Evolutionary conservation across 2,888 invertebrate genomes (phyloP), one percentile per base, ranked within the genome.

Genomic region (Molorchus minor): DNA sequence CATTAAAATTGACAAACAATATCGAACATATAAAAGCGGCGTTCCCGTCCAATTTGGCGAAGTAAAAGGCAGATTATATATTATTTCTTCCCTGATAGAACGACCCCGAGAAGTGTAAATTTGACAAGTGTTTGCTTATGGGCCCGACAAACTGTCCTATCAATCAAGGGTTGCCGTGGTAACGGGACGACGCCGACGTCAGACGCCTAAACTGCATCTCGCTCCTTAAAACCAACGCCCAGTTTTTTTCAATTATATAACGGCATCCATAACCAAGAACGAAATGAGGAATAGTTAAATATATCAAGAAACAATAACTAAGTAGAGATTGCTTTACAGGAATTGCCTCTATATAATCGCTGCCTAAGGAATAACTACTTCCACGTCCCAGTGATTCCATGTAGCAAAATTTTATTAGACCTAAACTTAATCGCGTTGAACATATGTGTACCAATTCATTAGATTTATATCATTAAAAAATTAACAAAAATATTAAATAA

Each of bases 201-300:
- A 67, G 67, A 55, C 69, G 68, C 69, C 68, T 67, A 72, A 73
- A 72, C 71, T 72, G 73, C 72, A 73, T 73, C 73, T 68, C 70
- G 70, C 65, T 67, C 64, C 70, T 78, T 77, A 77, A 57, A 78
- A 79, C 77, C 78, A 79, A 79, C 79, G 79, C 78, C 79, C 78
- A 74, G 77, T 74, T 77, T 79, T 77, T 78, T 77, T 76, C n/a
- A n/a, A n/a, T n/a, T n/a, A 67, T 46, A 70, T n/a, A n/a, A n/a
- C n/a, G n/a, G n/a, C n/a, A n/a, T n/a, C n/a, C n/a, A n/a, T n/a
- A n/a, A n/a, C n/a, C n/a, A n/a, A n/a, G n/a, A n/a, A n/a, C n/a
- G n/a, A n/a, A n/a, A n/a, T n/a, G n/a, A n/a, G n/a, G n/a, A n/a
- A n/a, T n/a, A n/a, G n/a, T n/a, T n/a, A n/a, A n/a, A n/a, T n/a